These are phyloP conservation scores for Tarsius wallacei DNA, from an alignment of 2,797 vertebrate genomes.

Conservation along the genomic window DNA sequence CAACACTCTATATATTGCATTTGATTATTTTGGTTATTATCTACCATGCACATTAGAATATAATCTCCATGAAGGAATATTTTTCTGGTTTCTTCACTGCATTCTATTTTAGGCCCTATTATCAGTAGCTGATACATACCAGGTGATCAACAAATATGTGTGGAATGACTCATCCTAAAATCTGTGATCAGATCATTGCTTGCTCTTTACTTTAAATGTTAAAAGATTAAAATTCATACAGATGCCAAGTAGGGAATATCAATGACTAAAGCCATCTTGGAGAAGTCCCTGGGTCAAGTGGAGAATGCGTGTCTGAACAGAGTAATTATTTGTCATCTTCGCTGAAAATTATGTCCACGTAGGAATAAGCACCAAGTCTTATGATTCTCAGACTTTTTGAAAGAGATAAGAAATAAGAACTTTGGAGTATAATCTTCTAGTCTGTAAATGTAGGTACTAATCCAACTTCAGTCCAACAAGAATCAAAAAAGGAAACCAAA, in stretches of 20 bases:
- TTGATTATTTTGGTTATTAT: background rate
- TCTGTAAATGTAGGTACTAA: background rate
- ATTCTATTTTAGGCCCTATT: background rate
- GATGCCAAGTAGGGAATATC: background rate
- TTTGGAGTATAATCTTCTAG: slow-evolving; percentile 1
- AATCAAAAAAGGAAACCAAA: slow-evolving; percentile 42
- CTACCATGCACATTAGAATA: background rate
- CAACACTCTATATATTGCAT: background rate
- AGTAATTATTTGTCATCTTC: background rate
- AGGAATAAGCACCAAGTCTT: background rate
- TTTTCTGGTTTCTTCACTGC: background rate
- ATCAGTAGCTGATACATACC: background rate
- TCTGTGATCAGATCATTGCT: background rate
- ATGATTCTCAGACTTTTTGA: slow-evolving; percentile 26
- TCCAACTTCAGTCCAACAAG: slow-evolving; percentile 37
- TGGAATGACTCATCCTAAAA: background rate
- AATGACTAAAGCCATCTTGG: background rate
- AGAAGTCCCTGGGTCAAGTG: background rate
- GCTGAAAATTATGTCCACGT: background rate
- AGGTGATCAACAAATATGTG: background rate
- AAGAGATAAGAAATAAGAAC: background rate
- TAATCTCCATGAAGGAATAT: background rate
- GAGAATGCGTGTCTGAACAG: background rate
- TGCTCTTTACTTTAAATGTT: background rate
- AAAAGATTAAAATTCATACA: background rate